phyloP scores from a whole-genome alignment of 1,140 invertebrate genomes.

The Thaumetopoea pityocampa region DNA sequence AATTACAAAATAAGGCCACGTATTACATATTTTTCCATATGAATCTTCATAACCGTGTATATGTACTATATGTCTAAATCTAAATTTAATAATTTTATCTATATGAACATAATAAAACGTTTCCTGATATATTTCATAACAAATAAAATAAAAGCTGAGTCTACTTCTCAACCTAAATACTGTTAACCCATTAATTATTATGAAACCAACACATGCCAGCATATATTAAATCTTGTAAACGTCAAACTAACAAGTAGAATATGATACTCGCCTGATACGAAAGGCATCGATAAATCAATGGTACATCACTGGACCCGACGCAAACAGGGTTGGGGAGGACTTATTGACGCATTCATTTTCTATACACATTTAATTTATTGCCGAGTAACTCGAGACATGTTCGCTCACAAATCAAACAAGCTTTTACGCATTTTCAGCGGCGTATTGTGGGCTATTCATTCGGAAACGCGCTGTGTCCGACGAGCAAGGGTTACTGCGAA shows the following conservation, averaged over 20 bases:
- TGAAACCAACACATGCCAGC: conserved; percentile 7
- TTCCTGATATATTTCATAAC: too few species aligned
- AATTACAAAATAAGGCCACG: too few species aligned
- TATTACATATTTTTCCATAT: too few species aligned
- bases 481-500: conserved; percentile 30
- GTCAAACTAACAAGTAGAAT: conserved; percentile 21
- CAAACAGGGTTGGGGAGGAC: conserved; percentile 27
- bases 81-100: too few species aligned
- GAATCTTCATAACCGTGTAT: too few species aligned
- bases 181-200: conserved; percentile 16
- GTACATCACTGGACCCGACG: conserved; percentile 43
- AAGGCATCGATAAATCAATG: conserved; percentile 44
- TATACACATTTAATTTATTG: conserved; percentile 61
- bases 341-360: conserved; percentile 57
- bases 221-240: conserved; percentile 24
- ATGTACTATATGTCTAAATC: too few species aligned
- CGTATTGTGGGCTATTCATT: conserved; percentile 37
- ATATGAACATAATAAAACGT: too few species aligned
- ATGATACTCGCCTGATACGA: conserved; percentile 21
- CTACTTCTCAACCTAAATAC: too few species aligned
- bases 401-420: conserved; percentile 46
- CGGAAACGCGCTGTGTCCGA: conserved; percentile 21
- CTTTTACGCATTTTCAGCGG: conserved; percentile 40
- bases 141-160: too few species aligned
- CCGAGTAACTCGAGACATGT: conserved; percentile 52